Evolutionary conservation across 2,888 invertebrate species (phyloP), one percentile per base, ranked within the genome.

Genomic region (Ochlodes sylvanus): DNA sequence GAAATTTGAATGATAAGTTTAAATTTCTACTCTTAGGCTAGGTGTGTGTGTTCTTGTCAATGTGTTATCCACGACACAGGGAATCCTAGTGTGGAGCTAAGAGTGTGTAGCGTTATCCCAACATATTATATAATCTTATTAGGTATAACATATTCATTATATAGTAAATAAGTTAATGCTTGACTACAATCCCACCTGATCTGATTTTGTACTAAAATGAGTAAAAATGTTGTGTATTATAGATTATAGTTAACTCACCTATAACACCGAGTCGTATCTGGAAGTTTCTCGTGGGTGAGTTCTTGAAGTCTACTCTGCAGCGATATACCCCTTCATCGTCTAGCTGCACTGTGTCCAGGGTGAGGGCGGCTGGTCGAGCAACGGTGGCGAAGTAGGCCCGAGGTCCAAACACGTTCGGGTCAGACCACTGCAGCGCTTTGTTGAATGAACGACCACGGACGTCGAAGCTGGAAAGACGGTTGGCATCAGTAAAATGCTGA

Each of bases 271-370:
- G 95, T 81, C 97, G 96, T 89, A 98, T 97, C 81, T 97, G 96
- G 86, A 97, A 97, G 89, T 97, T 98, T 76, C 97, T 94, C 41
- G 98, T 98, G 50, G 98, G 97, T 6, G 97, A 97, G 83, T 97
- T 97, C 79, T 96, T 96, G 88, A 98, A 98, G 92, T 98, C 98
- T 58, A 98, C 98, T 69, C 98, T 94, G 87, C 98, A 98, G 75
- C 98, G 94, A 89, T 98, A 98, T 66, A 95, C 92, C 65, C 98
- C 98, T 80, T 98, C 98, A 80, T 98, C 98, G 79, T 97, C 96
- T 73, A 97, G 91, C 80, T 97, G 96, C 56, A 98, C 97, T 64
- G 97, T 96, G 81, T 97, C 97, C 68, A 98, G 95, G 64, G 97
- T 96, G 74, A 98, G 94, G 9, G 96, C 95, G 17, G 98, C 97